Base-by-base conservation (phyloP, 2,797 vertebrate species). In the Cephalopachus bancanus region DNA sequence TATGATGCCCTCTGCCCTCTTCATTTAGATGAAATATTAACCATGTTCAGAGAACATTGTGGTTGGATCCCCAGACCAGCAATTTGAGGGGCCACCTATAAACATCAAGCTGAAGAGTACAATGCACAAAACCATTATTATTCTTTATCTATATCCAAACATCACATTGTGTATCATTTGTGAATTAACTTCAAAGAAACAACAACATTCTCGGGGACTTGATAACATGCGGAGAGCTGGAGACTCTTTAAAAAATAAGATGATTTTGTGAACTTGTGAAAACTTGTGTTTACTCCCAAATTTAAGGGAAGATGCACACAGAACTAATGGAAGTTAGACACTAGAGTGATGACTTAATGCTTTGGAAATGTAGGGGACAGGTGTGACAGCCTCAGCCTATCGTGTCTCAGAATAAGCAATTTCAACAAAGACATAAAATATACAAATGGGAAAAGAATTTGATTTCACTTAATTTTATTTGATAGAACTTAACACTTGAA, bases 401-500 rank as follows among this genome's bases (percentile, higher is more conserved):
- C 96, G 94, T 95, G 85, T 91, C 97, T 96, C 7, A 96, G 89
- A 97, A 97, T 49, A 37, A 97, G 92, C 67, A 96, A 81, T 97
- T 98, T 97, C 80, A 88, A 97, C 33, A 76, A 94, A 96, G 67
- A 96, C 57, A 97, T 84, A 96, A 97, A 97, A 93, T 93, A 97
- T 93, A 98, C 94, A 97, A 97, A 85, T 85, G 89, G 80, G 33
- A 90, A 97, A 80, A 95, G 83, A 92, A 94, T 98, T 98, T 98
- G 85, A 97, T 97, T 97, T 97, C 87, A 75, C 83, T 98, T 98
- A 96, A 97, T 98, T 98, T 98, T 96, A 95, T 96, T 97, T 81
- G 97, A 96, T 94, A 87, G 64, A 96, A 89, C 15, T 97, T 97
- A 98, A 97, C 92, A 97, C 94, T 97, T 93, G 93, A 97, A 96